Evolutionary conservation across 2,888 invertebrate species (phyloP), one percentile per base, ranked within the genome.

Genomic region (Acleris laterana): DNA sequence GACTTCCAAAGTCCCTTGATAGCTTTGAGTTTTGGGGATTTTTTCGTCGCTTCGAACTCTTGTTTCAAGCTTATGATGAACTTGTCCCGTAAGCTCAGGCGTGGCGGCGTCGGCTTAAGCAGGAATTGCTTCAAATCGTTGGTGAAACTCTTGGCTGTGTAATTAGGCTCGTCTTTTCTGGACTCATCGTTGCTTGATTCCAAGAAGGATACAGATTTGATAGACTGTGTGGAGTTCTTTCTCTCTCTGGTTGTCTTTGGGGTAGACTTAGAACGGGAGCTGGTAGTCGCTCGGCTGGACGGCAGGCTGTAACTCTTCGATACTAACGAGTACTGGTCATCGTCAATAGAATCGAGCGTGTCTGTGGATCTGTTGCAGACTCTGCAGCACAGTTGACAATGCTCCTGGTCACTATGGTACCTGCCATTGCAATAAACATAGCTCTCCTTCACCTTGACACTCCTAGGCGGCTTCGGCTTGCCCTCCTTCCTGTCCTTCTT

Each of bases 1-100:
- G 93, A 93, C 71, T 93, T 93, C 93, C 93, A 93, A 62, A 93
- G 79, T 52, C 93, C 93, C 71, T 93, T 92, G 28, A 93, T 93
- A 51, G 92, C 93, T 76, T 87, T 89, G 19, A 93, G 80, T 76
- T 91, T 93, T 1, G 93, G 93, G 51, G 93, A 91, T 66, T 82
- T 89, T 71, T 85, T 91, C 0, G 88, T 90, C 2, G 91, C 89
- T 62, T 91, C 92, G 38, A 92, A 78, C 71, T 93, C 93, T 68
- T 91, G 92, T 62, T 91, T 93, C 77, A 93, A 87, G 72, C 93
- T 93, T 11, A 82, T 90, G 58, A 93, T 85, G 74, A 93, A 90
- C 69, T 93, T 93, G 69, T 93, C 93, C 3, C 90, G 84, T 46
- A 93, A 77, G 72, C 93, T 93, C 38, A 88, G 81, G 17, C 91